Conservation (phyloP, 2,113 vertebrate genomes). For the Gallinago undulata region DNA sequence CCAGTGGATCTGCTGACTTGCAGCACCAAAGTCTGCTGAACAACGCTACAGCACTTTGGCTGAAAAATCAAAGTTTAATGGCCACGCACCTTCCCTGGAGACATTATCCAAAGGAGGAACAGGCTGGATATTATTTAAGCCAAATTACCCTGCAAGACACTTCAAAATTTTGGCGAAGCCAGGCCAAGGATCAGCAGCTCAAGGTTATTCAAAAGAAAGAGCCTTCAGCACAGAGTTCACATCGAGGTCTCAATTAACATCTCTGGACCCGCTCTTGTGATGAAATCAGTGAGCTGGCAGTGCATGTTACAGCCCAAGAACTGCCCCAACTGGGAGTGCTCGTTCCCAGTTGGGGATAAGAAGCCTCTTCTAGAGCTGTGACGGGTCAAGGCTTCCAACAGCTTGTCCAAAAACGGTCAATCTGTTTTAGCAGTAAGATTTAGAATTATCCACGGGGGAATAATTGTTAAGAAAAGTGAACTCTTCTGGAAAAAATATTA, state of each 20-base stretch:
- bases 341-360: background rate
- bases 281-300: background rate
- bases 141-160: background rate
- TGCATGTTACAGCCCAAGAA: fast-evolving
- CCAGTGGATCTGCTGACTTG: background rate
- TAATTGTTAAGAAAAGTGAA: background rate
- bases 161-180: background rate
- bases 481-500: background rate
- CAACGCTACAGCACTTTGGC: background rate
- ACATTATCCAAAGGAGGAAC: background rate
- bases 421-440: background rate
- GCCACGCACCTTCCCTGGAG: background rate
- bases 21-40: background rate
- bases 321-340: background rate
- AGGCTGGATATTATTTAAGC: background rate
- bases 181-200: background rate
- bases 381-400: background rate
- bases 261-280: background rate
- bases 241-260: background rate
- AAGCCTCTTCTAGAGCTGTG: fast-evolving
- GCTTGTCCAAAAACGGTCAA: background rate
- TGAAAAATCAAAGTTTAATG: background rate
- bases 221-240: background rate
- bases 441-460: background rate
- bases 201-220: background rate